phyloP scores from a whole-genome alignment of 53 echinoderm and acorn worm genomes.

The Henricia sp. region DNA sequence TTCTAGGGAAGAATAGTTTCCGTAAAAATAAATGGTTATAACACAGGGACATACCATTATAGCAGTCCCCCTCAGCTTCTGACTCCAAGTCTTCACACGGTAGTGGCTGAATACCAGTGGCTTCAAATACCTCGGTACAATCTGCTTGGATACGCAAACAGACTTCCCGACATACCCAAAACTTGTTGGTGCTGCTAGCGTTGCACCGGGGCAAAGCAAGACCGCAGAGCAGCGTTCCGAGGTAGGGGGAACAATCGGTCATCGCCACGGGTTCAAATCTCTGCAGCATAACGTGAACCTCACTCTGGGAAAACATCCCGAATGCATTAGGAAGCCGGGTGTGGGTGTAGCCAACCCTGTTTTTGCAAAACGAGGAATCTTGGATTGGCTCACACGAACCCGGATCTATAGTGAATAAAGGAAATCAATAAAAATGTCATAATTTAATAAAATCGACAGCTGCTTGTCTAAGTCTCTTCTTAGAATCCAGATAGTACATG shows the following conservation, averaged over 20 bases:
- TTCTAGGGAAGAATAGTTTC: too few relatives aligned
- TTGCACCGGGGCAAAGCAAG: not conserved
- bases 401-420: not conserved
- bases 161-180: not conserved
- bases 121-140: not conserved
- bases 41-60: slow-evolving; percentile 1
- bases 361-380: not conserved
- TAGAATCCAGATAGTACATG: too few relatives aligned
- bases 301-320: not conserved
- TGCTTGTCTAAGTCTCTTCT: too few relatives aligned
- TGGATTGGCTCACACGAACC: slow-evolving; percentile 4
- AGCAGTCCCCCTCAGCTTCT: slow-evolving; percentile 5
- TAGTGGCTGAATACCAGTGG: not conserved
- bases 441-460: not conserved
- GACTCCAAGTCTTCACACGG: not conserved
- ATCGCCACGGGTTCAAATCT: not conserved
- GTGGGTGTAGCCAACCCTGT: not conserved
- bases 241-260: slow-evolving; percentile 3
- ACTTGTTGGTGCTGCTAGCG: not conserved
- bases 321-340: slow-evolving; percentile 6
- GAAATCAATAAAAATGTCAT: not conserved
- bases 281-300: not conserved
- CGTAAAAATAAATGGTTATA: too few relatives aligned
- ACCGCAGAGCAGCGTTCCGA: not conserved
- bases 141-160: not conserved